Percentiles rank a stretch among this genome's conserved stretches.
phyloP scores from a whole-genome alignment of 2,888 invertebrate species.

The Aleiodes leptofemur region DNA sequence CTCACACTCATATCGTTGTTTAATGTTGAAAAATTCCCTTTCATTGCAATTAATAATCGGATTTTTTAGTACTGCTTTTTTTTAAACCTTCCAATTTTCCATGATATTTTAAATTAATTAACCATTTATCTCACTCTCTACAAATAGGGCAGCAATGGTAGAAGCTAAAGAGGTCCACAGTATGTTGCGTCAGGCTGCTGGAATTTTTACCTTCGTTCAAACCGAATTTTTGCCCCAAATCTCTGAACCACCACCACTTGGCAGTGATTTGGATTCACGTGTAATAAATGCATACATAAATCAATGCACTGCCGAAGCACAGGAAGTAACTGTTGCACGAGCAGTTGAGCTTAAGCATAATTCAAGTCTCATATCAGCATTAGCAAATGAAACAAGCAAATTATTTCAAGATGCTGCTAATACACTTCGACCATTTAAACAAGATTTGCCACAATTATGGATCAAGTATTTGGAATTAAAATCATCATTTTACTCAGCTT shows the following conservation, averaged over 20 bases:
- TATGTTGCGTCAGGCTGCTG: constrained; percentile 79
- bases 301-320: constrained; percentile 82
- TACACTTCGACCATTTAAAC: constrained; percentile 76
- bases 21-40: too few species aligned
- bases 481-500: constrained; percentile 79
- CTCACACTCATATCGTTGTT: background rate
- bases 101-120: too few species aligned
- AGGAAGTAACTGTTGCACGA: constrained; percentile 81
- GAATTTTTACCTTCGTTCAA: constrained; percentile 79
- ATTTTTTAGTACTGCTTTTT: too few species aligned
- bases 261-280: constrained; percentile 78
- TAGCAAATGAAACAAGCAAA: constrained; percentile 80
- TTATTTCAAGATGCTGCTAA: constrained; percentile 78
- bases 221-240: constrained; percentile 74
- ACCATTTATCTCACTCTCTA: constrained; percentile 6
- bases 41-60: too few species aligned
- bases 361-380: constrained; percentile 78
- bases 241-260: constrained; percentile 71
- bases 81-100: too few species aligned
- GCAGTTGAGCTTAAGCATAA: constrained; percentile 81
- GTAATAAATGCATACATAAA: constrained; percentile 79
- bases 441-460: constrained; percentile 78
- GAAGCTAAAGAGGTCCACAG: constrained; percentile 81
- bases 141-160: constrained; percentile 76
- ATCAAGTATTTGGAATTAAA: constrained; percentile 79